Conservation (phyloP, 2,888 invertebrate genomes). For the Alviniconcha strummeri region DNA sequence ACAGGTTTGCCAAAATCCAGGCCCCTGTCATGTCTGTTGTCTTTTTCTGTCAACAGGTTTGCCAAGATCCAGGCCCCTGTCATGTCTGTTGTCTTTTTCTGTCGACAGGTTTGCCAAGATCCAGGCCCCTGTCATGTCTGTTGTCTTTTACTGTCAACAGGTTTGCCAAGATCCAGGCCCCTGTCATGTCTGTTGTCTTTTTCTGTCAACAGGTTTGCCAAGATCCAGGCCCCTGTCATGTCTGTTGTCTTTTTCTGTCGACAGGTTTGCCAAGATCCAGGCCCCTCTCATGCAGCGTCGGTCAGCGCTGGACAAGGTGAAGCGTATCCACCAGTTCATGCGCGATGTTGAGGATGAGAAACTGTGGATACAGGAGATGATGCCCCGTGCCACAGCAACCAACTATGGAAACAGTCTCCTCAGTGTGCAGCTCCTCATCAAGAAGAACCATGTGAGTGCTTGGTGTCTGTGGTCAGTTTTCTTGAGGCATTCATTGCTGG, state of each 20-base stretch:
- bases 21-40: slow-evolving; percentile 83
- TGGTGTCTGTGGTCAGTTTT: neutral
- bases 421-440: slow-evolving; percentile 97
- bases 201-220: slow-evolving; percentile 79
- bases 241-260: too few relatives aligned
- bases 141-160: slow-evolving; percentile 60
- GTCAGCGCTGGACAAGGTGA: slow-evolving; percentile 92
- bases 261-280: slow-evolving; percentile 90
- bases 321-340: slow-evolving; percentile 85
- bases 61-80: too few relatives aligned
- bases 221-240: too few relatives aligned
- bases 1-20: slow-evolving; percentile 82
- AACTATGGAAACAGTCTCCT: slow-evolving; percentile 98
- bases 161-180: too few relatives aligned
- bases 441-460: slow-evolving; percentile 86
- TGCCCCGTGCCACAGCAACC: slow-evolving; percentile 92
- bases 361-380: slow-evolving; percentile 97
- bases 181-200: too few relatives aligned
- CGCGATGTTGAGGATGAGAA: slow-evolving; percentile 99
- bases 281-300: slow-evolving; percentile 93
- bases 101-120: slow-evolving; percentile 81
- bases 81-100: too few relatives aligned
- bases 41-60: neutral
- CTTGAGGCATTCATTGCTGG: too few relatives aligned
- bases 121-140: too few relatives aligned